These are phyloP conservation scores for Drosophila maculinotata DNA, from an alignment of 2,888 invertebrate species.

Conservation along the genomic window DNA sequence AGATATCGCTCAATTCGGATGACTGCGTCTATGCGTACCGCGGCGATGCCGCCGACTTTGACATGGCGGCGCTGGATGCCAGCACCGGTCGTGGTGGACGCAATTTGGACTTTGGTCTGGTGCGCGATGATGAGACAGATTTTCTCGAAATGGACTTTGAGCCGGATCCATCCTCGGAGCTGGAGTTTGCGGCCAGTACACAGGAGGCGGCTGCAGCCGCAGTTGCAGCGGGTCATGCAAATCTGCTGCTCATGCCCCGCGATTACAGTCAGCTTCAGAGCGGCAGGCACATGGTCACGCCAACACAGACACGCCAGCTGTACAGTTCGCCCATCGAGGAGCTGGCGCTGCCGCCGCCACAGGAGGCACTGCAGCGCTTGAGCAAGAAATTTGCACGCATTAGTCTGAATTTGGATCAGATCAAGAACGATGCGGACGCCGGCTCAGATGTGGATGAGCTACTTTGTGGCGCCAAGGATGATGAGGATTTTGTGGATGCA, in stretches of 20 bases:
- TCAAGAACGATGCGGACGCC: constrained; percentile 60
- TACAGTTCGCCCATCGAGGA: constrained; percentile 83
- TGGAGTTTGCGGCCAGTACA: constrained; percentile 75
- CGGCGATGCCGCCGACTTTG: constrained; percentile 83
- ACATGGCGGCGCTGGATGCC: constrained; percentile 70
- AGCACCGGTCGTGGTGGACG: constrained; percentile 62
- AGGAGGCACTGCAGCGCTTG: constrained; percentile 70
- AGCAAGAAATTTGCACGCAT: constrained; percentile 83
- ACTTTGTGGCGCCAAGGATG: constrained; percentile 40
- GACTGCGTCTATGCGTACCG: constrained; percentile 85
- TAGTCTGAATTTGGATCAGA: constrained; percentile 82
- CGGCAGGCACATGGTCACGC: constrained; percentile 56
- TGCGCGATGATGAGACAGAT: constrained; percentile 84
- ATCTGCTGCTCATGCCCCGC: constrained; percentile 74
- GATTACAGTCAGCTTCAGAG: constrained; percentile 75
- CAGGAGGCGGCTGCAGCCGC: constrained; percentile 31
- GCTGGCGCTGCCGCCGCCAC: constrained; percentile 53
- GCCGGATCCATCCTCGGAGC: constrained; percentile 84
- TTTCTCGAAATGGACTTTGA: constrained; percentile 85
- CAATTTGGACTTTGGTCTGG: constrained; percentile 46
- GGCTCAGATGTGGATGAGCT: constrained; percentile 57
- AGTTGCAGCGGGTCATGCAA: constrained; percentile 44
- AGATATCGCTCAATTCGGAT: constrained; percentile 84
- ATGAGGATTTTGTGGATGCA: constrained; percentile 30
- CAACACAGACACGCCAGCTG: constrained; percentile 71